phyloP scores from a whole-genome alignment of 2,113 vertebrate species.

The Hoplias malabaricus region DNA sequence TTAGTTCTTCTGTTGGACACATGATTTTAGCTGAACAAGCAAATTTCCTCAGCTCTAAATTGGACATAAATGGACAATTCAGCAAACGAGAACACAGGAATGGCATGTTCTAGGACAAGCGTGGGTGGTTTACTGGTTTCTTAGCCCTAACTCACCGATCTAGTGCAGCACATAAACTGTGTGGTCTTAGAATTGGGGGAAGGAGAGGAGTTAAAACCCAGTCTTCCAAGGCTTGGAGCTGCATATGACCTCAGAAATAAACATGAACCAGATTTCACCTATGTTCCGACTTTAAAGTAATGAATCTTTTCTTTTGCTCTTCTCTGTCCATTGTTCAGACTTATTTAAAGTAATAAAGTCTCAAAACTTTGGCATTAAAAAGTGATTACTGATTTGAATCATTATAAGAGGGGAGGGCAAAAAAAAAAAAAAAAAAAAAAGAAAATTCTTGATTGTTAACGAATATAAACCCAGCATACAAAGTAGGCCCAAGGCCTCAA shows the following conservation, averaged over 20 bases:
- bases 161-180: background rate
- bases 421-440: conserved; percentile 25
- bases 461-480: conserved; percentile 28
- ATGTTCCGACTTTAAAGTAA: background rate
- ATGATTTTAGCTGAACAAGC: no score
- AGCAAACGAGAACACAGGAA: background rate
- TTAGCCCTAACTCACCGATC: background rate
- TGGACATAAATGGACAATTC: background rate
- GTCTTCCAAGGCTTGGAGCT: background rate
- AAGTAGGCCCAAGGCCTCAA: conserved; percentile 24
- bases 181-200: no score
- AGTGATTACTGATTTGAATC: background rate
- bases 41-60: no score
- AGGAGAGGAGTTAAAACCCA: no score
- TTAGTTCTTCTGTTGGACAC: background rate
- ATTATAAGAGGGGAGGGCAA: background rate
- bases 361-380: background rate
- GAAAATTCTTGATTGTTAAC: background rate
- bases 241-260: background rate
- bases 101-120: background rate
- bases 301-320: background rate
- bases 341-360: background rate
- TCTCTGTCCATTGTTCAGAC: background rate
- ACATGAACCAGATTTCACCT: background rate
- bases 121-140: background rate